A percentile compares a stretch with the other conserved stretches of the same genome.
Conservation (phyloP, 2,888 invertebrate species). For the Drosophila aldrichi region DNA sequence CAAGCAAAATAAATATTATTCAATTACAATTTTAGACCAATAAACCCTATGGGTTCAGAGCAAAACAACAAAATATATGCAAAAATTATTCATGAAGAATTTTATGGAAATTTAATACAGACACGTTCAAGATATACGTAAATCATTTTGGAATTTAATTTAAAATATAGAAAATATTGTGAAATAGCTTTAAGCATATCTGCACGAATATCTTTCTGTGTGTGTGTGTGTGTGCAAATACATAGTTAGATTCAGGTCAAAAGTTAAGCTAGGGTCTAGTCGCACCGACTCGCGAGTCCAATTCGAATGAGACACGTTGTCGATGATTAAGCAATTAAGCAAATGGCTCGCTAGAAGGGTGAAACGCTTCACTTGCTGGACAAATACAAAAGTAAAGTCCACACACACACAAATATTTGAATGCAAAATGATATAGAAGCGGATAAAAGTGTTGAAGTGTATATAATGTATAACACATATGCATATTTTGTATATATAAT, state of each 20-base stretch:
- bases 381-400: conserved; percentile 19
- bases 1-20: not conserved
- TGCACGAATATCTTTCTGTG: not conserved
- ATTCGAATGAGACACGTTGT: conserved; percentile 17
- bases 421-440: conserved; percentile 21
- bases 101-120: conserved; percentile 19
- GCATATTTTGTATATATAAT: not conserved
- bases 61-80: not conserved
- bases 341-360: conserved; percentile 28
- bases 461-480: conserved; percentile 7
- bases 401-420: conserved; percentile 39
- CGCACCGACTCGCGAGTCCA: not conserved
- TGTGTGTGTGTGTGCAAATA: not conserved
- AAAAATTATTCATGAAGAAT: not conserved
- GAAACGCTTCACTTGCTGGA: not conserved
- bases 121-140: not conserved
- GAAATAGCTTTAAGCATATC: not conserved
- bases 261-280: conserved; percentile 4
- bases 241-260: conserved; percentile 2
- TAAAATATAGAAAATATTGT: conserved; percentile 4
- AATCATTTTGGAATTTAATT: conserved; percentile 5
- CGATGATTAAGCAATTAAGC: conserved; percentile 46
- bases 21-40: not conserved
- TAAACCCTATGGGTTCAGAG: too few species aligned
- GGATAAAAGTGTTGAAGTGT: conserved; percentile 10